Conservation (phyloP, 2,888 invertebrate genomes). For the Patella depressa region DNA sequence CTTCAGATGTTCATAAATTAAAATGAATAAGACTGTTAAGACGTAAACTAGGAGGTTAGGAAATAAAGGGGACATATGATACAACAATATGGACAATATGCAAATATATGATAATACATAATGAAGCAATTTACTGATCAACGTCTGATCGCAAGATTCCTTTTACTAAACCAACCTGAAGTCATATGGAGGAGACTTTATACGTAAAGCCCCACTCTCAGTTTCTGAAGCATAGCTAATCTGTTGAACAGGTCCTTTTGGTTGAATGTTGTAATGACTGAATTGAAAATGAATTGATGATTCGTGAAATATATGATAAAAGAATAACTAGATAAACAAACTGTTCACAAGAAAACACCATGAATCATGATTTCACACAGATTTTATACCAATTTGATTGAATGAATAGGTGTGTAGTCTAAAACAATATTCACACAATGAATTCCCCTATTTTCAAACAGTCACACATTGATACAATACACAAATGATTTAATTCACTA, state of each 20-base stretch:
- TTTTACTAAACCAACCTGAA: constrained; percentile 9
- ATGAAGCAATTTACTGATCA: neutral
- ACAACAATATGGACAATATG: neutral
- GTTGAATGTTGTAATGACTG: constrained; percentile 52
- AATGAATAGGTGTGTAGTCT: too few relatives aligned
- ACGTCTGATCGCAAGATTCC: neutral
- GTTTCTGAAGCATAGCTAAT: constrained; percentile 54
- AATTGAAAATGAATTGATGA: constrained; percentile 2
- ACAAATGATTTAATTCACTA: too few relatives aligned
- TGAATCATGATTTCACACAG: too few relatives aligned
- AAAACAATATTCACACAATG: too few relatives aligned
- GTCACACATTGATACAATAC: too few relatives aligned
- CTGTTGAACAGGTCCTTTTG: constrained; percentile 50
- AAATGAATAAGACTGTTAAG: too few relatives aligned
- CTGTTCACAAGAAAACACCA: neutral
- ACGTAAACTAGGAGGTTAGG: too few relatives aligned
- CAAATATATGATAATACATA: neutral
- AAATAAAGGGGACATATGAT: neutral
- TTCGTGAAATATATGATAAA: neutral
- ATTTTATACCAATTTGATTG: too few relatives aligned
- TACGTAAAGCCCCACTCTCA: constrained; percentile 43
- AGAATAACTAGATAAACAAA: neutral
- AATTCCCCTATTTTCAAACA: too few relatives aligned
- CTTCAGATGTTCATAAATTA: too few relatives aligned
- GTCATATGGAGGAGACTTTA: constrained; percentile 40